Base-by-base conservation (phyloP, 2,797 vertebrate genomes). In the Ciconia nigra region DNA sequence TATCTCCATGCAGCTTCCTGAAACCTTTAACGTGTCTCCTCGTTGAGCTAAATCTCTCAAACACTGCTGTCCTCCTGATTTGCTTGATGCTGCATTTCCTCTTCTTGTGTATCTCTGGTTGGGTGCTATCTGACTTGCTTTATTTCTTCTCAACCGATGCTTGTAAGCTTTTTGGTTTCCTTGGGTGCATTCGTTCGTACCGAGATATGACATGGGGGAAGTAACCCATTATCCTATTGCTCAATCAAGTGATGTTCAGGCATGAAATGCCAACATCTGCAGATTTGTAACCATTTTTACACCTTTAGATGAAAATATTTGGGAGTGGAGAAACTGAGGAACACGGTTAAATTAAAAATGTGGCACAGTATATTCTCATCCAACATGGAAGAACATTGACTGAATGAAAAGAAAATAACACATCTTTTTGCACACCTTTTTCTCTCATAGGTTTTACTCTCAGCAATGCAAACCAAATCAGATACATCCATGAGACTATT, bases 161-260 rank as follows among this genome's bases (percentile, higher is more conserved):
- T 59, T 62, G 14, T 29, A 61, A 49, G 7, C 5, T 14, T 18
- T 44, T 67, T 70, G 35, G 3, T 76, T 89, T 76, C 28, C n/a
- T 57, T 67, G 51, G 11, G 29, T 70, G 20, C 16, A 18, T 51
- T 57, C 7, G 3, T 46, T 85, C 28, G 29, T 37, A 51, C 26
- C 0, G 3, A 81, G n/a, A 24, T 49, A 33, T 9, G 25, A n/a
- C 6, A 7, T 19, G 26, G 24, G 10, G 4, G 13, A 72, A 72
- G 10, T 37, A 46, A 42, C 33, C 29, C 6, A 14, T 77, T 77
- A 54, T n/a, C 41, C 52, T 41, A 2, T 31, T 58, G 33, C 19
- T 69, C 17, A 46, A 2, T 29, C 44, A 41, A 33, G 15, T 73
- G 35, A 69, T 20, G 33, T 33, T 83, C 57, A 88, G 57, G 22